These are phyloP conservation scores for Galeruca laticollis DNA, from an alignment of 2,888 invertebrate species.

Conservation along the genomic window DNA sequence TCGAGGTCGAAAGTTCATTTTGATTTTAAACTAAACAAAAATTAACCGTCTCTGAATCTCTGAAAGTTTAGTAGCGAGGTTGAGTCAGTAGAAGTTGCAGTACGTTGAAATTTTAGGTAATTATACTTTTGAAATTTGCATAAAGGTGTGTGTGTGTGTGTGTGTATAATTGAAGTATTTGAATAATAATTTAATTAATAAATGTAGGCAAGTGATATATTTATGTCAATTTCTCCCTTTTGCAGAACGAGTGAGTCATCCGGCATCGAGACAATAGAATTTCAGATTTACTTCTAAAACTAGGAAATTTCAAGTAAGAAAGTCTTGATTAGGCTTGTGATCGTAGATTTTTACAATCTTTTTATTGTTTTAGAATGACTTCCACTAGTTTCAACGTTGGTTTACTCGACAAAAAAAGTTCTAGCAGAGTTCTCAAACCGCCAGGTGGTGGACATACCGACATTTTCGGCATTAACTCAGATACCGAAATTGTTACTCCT, in stretches of 20 bases:
- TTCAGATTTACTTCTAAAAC: background rate
- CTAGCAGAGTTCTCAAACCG: conserved; percentile 66
- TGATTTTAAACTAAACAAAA: conserved; percentile 37
- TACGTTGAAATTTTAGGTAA: conserved; percentile 33
- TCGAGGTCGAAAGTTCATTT: conserved; percentile 40
- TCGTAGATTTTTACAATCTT: background rate
- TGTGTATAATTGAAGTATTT: conserved; percentile 13
- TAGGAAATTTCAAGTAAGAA: conserved; percentile 8
- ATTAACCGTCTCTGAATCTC: conserved; percentile 35
- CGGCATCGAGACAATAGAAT: conserved; percentile 25
- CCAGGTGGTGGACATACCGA: conserved; percentile 67
- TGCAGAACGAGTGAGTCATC: conserved; percentile 30
- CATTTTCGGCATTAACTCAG: conserved; percentile 57
- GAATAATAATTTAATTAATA: background rate
- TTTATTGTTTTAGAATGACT: conserved; percentile 54
- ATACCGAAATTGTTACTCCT: conserved; percentile 30
- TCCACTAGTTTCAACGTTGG: conserved; percentile 58
- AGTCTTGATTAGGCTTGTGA: background rate
- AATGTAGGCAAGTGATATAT: conserved; percentile 8
- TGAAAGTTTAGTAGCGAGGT: conserved; percentile 20
- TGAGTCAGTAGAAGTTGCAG: conserved; percentile 17
- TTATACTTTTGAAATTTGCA: conserved; percentile 21
- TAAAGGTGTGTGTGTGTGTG: conserved; percentile 21
- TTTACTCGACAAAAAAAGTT: conserved; percentile 52
- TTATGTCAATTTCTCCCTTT: conserved; percentile 28